These are phyloP conservation scores for Drosophila melanosoma DNA, from an alignment of 2,888 invertebrate species.

Conservation along the genomic window DNA sequence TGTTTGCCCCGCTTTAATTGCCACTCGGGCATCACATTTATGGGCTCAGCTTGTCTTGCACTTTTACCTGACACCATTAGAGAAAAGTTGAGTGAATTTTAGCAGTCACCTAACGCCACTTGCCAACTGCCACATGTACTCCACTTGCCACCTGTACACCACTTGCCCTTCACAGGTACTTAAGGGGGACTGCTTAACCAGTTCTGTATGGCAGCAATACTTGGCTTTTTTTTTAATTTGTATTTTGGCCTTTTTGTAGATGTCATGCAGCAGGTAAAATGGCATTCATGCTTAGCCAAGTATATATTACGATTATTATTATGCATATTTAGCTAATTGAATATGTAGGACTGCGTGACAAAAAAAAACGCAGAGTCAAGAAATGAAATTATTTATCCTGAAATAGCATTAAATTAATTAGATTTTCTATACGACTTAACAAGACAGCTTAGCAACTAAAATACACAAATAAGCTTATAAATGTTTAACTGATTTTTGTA, in stretches of 20 bases:
- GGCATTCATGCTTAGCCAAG: conserved; percentile 52
- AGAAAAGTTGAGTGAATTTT: conserved; percentile 44
- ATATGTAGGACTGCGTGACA: conserved; percentile 52
- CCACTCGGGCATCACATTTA: conserved; percentile 69
- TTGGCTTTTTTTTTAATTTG: not conserved
- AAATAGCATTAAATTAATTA: conserved; percentile 67
- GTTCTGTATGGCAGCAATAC: not conserved
- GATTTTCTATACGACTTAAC: conserved; percentile 23
- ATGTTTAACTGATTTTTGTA: not conserved
- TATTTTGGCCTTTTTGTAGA: not conserved
- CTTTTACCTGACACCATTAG: conserved; percentile 67
- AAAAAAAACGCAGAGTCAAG: not conserved
- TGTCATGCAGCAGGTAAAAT: conserved; percentile 30
- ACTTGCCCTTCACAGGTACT: not conserved
- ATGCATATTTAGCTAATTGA: conserved; percentile 76
- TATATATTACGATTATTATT: conserved; percentile 60
- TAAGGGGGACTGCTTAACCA: conserved; percentile 15
- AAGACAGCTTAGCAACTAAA: not conserved
- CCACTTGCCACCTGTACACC: not conserved
- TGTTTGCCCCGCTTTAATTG: conserved; percentile 66
- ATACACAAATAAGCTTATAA: not conserved
- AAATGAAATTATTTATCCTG: conserved; percentile 33
- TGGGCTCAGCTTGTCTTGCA: conserved; percentile 70
- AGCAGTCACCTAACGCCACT: conserved; percentile 8
- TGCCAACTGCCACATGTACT: not conserved